These are phyloP conservation scores for Cepaea hortensis DNA, from an alignment of 2,888 invertebrate species.

Conservation along the genomic window DNA sequence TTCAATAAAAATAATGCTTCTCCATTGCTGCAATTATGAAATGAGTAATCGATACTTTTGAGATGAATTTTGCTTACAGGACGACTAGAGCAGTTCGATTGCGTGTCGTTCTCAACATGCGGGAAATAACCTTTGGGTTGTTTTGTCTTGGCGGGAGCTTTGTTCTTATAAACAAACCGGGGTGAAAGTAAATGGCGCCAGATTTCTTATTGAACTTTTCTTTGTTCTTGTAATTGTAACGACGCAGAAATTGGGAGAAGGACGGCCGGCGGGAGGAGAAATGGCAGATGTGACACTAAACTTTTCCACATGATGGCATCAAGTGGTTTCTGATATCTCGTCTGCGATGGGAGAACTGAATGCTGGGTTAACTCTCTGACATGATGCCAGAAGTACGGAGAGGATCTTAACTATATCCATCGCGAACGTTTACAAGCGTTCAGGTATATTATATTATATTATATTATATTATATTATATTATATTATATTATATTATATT, in stretches of 20 bases:
- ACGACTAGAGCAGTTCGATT: neutral
- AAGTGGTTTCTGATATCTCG: conserved; percentile 10
- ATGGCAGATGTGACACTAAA: conserved; percentile 25
- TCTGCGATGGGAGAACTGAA: neutral
- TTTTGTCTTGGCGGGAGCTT: neutral
- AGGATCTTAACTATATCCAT: no score
- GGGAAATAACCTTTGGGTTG: neutral
- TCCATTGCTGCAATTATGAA: neutral
- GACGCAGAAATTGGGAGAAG: neutral
- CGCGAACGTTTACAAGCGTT: no score
- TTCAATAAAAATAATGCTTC: neutral
- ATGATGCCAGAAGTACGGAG: no score
- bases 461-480: no score
- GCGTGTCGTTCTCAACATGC: no score
- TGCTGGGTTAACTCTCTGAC: no score
- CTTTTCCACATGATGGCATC: neutral
- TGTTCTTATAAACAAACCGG: neutral
- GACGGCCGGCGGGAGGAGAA: neutral
- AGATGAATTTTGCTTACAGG: neutral
- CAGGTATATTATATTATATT: no score
- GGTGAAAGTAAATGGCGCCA: neutral
- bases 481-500: no score
- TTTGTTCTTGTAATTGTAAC: conserved; percentile 11
- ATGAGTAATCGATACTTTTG: neutral
- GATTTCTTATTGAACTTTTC: neutral